A percentile compares a stretch with the other conserved stretches of the same genome.
Evolutionary conservation across 2,888 invertebrate genomes (phyloP).

Genomic region (Yponomeuta cagnagella): DNA sequence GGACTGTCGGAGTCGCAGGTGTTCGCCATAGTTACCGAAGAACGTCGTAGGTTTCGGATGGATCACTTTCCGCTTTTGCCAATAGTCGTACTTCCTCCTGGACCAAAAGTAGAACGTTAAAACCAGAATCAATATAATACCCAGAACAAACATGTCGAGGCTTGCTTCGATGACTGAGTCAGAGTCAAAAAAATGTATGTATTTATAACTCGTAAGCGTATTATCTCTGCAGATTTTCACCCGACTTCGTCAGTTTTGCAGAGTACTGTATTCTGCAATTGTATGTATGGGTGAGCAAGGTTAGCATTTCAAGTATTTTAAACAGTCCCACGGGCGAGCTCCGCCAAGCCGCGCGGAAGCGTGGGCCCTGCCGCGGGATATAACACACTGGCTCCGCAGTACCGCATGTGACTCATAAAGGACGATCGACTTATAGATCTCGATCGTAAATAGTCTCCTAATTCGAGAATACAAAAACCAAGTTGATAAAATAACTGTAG

Average conservation of each 20-base stretch:
- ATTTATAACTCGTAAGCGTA: neutral
- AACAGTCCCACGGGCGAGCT: too few relatives aligned
- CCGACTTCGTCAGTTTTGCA: neutral
- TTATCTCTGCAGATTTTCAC: neutral
- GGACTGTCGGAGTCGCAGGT: slow-evolving; percentile 35
- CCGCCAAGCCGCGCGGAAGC: too few relatives aligned
- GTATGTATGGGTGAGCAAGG: neutral
- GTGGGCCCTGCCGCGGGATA: too few relatives aligned
- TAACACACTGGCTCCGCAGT: too few relatives aligned
- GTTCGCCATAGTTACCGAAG: slow-evolving; percentile 45
- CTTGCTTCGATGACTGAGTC: neutral
- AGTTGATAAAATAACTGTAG: too few relatives aligned
- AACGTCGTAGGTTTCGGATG: slow-evolving; percentile 34
- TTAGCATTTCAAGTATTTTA: too few relatives aligned
- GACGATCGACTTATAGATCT: too few relatives aligned
- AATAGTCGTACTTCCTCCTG: slow-evolving; percentile 36
- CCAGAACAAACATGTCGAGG: neutral
- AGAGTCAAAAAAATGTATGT: neutral
- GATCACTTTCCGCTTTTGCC: slow-evolving; percentile 42
- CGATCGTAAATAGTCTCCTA: too few relatives aligned
- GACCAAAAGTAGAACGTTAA: slow-evolving; percentile 19
- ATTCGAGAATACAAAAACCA: too few relatives aligned
- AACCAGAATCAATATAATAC: neutral
- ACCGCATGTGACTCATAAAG: too few relatives aligned
- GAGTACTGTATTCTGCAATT: neutral